Base-by-base conservation (phyloP, 2,888 invertebrate species). In the Orgyia antiqua region DNA sequence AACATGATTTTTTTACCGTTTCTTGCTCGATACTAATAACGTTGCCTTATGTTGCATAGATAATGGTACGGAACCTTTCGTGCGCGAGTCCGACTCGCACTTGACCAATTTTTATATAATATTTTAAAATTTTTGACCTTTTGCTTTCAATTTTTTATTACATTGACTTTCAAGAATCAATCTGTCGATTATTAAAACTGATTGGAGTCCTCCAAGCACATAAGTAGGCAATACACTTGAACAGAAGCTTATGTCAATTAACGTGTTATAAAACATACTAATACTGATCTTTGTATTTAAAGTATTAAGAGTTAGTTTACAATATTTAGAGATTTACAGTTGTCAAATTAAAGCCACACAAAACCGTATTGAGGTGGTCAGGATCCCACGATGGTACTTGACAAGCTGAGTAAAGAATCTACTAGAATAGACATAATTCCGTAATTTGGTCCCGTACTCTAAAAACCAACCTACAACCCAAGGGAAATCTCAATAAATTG, bases 281-380 rank as follows among this genome's bases (percentile, higher is more conserved):
- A 31, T 31, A 29, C 12, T 41, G 4, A 9, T 15, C 45, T 10
- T 27, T n/a, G n/a, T 51, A 21, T 29, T 0, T 0, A 0, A 0
- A 1, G 0, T 0, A 0, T 1, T 24, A 31, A 24, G 23, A 34
- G 27, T 30, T 12, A 39, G 3, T 29, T 13, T 42, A 10, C 25
- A 32, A 11, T 45, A 39, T 3, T 6, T n/a, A 1, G 1, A 2
- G 6, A 17, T n/a, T 9, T 2, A 12, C 24, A 15, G 24, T 38
- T 34, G 36, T 59, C 45, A 56, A 61, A 45, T 36, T 33, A 42
- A 58, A 61, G 65, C 55, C 58, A 69, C 62, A 73, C 56, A 67
- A 61, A 54, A 64, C 49, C 27, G 37, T 56, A 64, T 76, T 77
- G 76, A 71, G 74, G 56, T 70, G 74, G 72, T 73, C 72, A 75